phyloP scores from a whole-genome alignment of 2,888 invertebrate species.

The Chrysolina oricalcia region DNA sequence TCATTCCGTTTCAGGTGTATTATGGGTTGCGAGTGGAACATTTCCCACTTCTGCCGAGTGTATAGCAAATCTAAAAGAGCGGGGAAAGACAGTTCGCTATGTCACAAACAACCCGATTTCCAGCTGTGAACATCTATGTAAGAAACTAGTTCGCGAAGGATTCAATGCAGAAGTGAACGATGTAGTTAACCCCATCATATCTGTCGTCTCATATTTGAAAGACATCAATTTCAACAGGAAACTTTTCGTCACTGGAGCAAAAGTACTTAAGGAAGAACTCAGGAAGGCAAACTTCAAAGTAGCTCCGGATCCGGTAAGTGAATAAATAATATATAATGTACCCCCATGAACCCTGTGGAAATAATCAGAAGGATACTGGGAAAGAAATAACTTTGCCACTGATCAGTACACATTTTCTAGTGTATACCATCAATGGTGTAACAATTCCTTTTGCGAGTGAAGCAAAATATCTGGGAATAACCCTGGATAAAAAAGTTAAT shows the following conservation, averaged over 20 bases:
- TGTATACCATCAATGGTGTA: no score
- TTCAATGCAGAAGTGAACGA: constrained; percentile 66
- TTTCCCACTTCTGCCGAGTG: constrained; percentile 72
- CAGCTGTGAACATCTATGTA: background rate
- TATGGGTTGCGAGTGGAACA: constrained; percentile 69
- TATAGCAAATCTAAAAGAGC: constrained; percentile 70
- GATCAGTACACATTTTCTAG: no score
- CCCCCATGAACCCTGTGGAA: no score
- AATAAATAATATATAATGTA: no score
- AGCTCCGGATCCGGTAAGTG: constrained; percentile 40
- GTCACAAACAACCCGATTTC: constrained; percentile 57
- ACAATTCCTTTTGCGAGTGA: no score
- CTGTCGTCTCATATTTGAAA: constrained; percentile 75
- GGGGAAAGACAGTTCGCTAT: constrained; percentile 71
- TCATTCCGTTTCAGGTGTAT: constrained; percentile 72
- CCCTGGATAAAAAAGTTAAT: no score
- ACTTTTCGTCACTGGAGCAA: constrained; percentile 72
- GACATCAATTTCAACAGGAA: constrained; percentile 73
- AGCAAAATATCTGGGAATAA: no score
- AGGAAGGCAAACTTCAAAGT: constrained; percentile 69
- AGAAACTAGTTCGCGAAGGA: constrained; percentile 51
- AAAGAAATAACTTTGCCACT: no score
- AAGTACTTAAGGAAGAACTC: constrained; percentile 69
- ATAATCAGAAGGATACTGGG: no score
- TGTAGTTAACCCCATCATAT: constrained; percentile 73